These are phyloP conservation scores for Balanococcus diminutus DNA, from an alignment of 2,888 invertebrate genomes.

Conservation along the genomic window DNA sequence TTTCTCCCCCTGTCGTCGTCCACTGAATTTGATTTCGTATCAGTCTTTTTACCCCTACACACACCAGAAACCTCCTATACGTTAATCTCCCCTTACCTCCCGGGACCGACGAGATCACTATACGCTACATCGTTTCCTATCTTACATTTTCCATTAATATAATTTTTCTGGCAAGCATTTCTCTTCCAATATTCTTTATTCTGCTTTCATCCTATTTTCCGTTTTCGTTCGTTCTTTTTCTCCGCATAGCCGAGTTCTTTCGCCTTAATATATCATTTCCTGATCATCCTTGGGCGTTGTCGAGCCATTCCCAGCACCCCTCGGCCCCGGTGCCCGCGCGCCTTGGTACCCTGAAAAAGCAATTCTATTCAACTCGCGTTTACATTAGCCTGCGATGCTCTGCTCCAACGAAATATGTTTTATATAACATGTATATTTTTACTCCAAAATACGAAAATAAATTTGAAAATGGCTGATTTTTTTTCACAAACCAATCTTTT, in stretches of 20 bases:
- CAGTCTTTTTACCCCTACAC: constrained; percentile 54
- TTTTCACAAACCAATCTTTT: not conserved
- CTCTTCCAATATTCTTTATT: constrained; percentile 55
- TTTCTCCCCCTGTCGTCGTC: constrained; percentile 50
- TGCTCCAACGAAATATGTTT: constrained; percentile 41
- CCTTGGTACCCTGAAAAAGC: constrained; percentile 28
- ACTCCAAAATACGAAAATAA: not conserved
- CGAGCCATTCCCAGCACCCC: constrained; percentile 41
- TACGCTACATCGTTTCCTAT: constrained; percentile 53
- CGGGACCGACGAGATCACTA: constrained; percentile 20
- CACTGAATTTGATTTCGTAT: constrained; percentile 54
- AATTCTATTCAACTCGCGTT: constrained; percentile 50
- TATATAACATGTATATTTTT: constrained; percentile 36
- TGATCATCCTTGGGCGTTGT: constrained; percentile 55
- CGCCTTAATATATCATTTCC: constrained; percentile 52
- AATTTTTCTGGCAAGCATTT: constrained; percentile 54
- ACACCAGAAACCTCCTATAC: constrained; percentile 52
- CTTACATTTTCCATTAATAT: constrained; percentile 55
- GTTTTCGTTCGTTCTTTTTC: constrained; percentile 46
- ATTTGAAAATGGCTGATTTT: constrained; percentile 11
- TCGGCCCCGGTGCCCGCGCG: not conserved
- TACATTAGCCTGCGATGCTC: constrained; percentile 35
- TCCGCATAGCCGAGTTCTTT: constrained; percentile 15
- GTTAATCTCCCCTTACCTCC: constrained; percentile 44
- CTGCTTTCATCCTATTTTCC: constrained; percentile 54